Evolutionary conservation across 2,113 vertebrate species (phyloP).

Genomic region (Loxodonta africana): DNA sequence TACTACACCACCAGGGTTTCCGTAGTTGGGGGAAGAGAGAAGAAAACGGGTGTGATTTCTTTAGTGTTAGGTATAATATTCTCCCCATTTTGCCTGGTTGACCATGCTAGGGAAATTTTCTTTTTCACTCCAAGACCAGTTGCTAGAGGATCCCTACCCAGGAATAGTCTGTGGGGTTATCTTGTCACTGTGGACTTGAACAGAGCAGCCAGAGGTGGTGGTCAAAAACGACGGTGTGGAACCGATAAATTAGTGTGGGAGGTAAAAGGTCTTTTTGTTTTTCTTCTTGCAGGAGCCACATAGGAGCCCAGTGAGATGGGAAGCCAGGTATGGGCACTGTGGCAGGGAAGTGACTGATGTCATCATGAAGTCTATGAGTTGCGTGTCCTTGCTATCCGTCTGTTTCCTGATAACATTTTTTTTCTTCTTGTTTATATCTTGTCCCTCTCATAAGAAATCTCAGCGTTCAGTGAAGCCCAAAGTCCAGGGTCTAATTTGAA

Average conservation of each 20-base stretch:
- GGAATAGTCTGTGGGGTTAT: not conserved
- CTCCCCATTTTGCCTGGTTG: not conserved
- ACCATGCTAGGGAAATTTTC: not conserved
- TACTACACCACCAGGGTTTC: no score
- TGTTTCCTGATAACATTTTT: constrained; percentile 30
- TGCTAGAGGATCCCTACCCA: no score
- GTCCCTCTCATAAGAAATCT: constrained; percentile 10
- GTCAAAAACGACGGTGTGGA: not conserved
- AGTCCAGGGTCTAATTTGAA: not conserved
- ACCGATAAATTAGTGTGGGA: not conserved
- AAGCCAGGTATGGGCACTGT: not conserved
- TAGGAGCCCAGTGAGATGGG: not conserved
- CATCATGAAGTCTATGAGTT: not conserved
- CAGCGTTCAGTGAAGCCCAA: not conserved
- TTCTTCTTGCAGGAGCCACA: not conserved
- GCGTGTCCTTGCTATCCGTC: not conserved
- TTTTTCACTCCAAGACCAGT: not conserved
- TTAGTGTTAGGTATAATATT: not conserved
- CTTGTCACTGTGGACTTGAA: not conserved
- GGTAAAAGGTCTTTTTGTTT: not conserved
- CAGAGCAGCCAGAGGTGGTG: not conserved
- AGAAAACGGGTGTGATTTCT: not conserved
- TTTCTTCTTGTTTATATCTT: constrained; percentile 18
- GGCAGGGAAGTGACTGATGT: not conserved
- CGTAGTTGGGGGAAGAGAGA: not conserved